A percentile compares a stretch with the other conserved stretches of the same genome.
phyloP scores from a whole-genome alignment of 2,888 invertebrate species.

The Andrena praecox region DNA sequence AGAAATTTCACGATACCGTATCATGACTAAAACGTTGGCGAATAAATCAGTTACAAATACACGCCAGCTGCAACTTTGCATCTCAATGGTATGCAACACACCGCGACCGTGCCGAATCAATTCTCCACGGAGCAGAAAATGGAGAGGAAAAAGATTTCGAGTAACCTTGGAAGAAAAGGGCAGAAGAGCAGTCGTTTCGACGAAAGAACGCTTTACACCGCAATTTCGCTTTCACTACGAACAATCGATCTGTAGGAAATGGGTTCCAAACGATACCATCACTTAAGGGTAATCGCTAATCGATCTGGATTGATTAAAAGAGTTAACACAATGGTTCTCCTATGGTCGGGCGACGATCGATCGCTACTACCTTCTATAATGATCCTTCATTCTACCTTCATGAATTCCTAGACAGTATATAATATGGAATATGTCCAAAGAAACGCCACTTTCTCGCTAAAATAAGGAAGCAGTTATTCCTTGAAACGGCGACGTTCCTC shows the following conservation, averaged over 20 bases:
- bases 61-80: slow-evolving; percentile 2
- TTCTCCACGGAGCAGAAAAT: neutral
- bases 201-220: slow-evolving; percentile 30
- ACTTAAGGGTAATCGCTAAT: slow-evolving; percentile 32
- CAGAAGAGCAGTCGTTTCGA: neutral
- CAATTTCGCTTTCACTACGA: slow-evolving; percentile 29
- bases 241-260: slow-evolving; percentile 41
- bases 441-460: neutral
- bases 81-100: slow-evolving; percentile 3
- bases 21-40: neutral
- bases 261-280: slow-evolving; percentile 38
- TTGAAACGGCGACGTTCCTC: neutral
- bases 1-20: neutral
- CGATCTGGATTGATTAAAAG: slow-evolving; percentile 26
- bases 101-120: slow-evolving; percentile 19
- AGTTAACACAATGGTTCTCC: neutral
- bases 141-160: neutral
- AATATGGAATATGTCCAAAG: no score
- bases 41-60: neutral
- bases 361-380: slow-evolving; percentile 23
- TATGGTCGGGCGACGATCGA: slow-evolving; percentile 35
- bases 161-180: neutral
- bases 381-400: neutral
- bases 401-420: no score
- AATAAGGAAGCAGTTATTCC: neutral